Conservation (phyloP, 2,113 vertebrate genomes). For the Sapajus apella region DNA sequence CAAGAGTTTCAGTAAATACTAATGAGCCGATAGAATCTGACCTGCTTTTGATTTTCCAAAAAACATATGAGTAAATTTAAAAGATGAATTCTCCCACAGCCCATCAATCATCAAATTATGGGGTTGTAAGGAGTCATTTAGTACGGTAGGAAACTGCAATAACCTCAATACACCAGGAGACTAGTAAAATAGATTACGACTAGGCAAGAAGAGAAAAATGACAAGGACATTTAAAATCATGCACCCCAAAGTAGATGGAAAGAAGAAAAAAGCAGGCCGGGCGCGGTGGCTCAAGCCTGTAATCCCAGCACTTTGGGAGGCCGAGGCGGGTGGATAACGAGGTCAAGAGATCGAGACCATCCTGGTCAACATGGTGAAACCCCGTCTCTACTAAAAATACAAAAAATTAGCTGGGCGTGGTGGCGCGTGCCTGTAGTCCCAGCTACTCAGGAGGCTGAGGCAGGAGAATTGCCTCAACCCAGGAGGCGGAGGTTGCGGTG, state of each 20-base stretch:
- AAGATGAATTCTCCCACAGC: neutral
- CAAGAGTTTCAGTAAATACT: neutral
- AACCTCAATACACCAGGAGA: neutral
- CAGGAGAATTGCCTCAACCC: no score
- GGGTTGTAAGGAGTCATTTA: neutral
- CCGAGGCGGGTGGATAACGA: no score
- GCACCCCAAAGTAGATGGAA: neutral
- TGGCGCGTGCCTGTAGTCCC: no score
- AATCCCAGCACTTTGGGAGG: no score
- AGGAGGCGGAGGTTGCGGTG: no score
- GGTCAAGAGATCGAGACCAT: no score
- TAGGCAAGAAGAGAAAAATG: neutral
- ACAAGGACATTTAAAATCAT: neutral
- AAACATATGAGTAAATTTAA: neutral
- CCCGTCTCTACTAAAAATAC: no score
- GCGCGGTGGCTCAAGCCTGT: no score
- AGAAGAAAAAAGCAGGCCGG: neutral
- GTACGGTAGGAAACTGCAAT: neutral
- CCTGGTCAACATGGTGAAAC: no score
- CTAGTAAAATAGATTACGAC: accelerated
- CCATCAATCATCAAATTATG: neutral
- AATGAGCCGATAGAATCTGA: neutral
- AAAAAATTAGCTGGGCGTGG: no score
- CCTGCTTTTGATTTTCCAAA: neutral
- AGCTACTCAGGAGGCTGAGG: no score